These are phyloP conservation scores for Nasonia giraulti DNA, from an alignment of 1,140 invertebrate genomes.

Conservation along the genomic window DNA sequence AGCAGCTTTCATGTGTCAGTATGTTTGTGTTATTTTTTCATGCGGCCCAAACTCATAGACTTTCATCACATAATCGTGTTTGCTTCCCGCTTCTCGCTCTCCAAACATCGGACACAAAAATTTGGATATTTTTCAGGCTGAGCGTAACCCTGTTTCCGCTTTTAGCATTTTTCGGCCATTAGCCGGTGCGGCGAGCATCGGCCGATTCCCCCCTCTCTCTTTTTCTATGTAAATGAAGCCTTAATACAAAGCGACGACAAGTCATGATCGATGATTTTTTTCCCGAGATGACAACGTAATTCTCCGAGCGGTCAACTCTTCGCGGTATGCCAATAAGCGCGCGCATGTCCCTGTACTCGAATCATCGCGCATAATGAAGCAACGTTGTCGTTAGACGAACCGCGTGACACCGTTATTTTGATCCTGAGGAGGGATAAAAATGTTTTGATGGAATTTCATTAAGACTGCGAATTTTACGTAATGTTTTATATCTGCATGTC, in stretches of 20 bases:
- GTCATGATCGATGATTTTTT: slow-evolving; percentile 47
- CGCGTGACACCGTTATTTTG: neutral
- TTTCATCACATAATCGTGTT: neutral
- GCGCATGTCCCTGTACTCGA: neutral
- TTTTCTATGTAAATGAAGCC: slow-evolving; percentile 44
- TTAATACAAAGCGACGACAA: slow-evolving; percentile 51
- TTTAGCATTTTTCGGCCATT: slow-evolving; percentile 47
- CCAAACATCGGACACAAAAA: neutral
- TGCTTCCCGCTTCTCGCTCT: neutral
- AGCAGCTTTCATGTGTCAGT: neutral
- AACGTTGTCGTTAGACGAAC: neutral
- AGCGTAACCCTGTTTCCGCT: slow-evolving; percentile 13
- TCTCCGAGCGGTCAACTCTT: slow-evolving; percentile 3
- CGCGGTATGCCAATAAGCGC: neutral
- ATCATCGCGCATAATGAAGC: slow-evolving; percentile 33
- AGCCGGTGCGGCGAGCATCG: neutral
- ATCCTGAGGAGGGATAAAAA: neutral
- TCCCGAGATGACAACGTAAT: slow-evolving; percentile 45
- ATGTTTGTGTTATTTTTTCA: neutral
- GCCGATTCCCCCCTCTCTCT: neutral
- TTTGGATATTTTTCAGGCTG: slow-evolving; percentile 23
- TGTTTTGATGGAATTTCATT: neutral
- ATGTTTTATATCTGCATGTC: neutral
- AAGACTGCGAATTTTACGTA: neutral
- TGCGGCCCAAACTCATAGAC: neutral